Conservation (phyloP, 2,113 vertebrate species). For the Ciconia boyciana region DNA sequence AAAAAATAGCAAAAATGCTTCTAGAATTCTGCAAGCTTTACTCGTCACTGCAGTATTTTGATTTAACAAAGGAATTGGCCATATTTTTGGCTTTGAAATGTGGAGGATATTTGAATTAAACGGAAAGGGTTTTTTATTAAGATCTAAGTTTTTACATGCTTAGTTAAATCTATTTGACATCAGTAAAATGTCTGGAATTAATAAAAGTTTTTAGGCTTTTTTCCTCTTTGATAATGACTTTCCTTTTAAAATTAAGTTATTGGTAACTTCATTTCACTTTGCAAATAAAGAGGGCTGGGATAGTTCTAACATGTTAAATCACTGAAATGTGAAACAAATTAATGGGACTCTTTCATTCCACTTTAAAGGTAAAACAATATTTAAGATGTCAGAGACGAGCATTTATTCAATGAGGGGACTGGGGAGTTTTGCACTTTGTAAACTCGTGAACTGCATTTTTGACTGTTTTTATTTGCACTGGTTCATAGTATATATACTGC, state of each 20-base stretch:
- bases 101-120: slow-evolving; percentile 50
- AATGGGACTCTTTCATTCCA: slow-evolving; percentile 72
- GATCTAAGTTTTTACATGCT: slow-evolving; percentile 44
- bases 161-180: slow-evolving; percentile 59
- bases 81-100: slow-evolving; percentile 39
- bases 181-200: slow-evolving; percentile 34
- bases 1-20: slow-evolving; percentile 51
- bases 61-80: slow-evolving; percentile 63
- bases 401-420: slow-evolving; percentile 55
- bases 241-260: slow-evolving; percentile 78
- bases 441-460: slow-evolving; percentile 73
- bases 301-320: slow-evolving; percentile 67
- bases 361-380: slow-evolving; percentile 66
- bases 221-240: slow-evolving; percentile 70
- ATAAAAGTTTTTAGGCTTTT: slow-evolving; percentile 50
- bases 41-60: slow-evolving; percentile 52
- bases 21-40: slow-evolving; percentile 55
- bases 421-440: slow-evolving; percentile 77
- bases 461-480: slow-evolving; percentile 79
- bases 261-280: slow-evolving; percentile 67
- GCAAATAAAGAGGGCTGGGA: slow-evolving; percentile 66
- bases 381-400: slow-evolving; percentile 58
- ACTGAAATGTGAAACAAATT: slow-evolving; percentile 62
- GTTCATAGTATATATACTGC: slow-evolving; percentile 71
- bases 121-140: slow-evolving; percentile 48